These are phyloP conservation scores for Crioceris asparagi DNA, from an alignment of 2,888 invertebrate genomes.

Conservation along the genomic window DNA sequence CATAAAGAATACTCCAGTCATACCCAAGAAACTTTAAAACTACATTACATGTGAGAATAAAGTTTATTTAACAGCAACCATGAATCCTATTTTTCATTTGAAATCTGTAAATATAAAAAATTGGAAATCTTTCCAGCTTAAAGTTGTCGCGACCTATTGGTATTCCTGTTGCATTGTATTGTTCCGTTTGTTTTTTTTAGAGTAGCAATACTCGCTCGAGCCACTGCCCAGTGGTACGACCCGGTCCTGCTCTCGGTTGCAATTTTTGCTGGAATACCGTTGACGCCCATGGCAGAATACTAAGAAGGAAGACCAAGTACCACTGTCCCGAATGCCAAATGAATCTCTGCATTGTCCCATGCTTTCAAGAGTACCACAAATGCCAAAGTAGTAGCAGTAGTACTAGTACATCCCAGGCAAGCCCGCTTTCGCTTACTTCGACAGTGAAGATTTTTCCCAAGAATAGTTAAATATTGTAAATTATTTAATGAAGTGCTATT, in stretches of 20 bases:
- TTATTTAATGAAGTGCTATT: no score
- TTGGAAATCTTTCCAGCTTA: no score
- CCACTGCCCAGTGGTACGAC: constrained; percentile 73
- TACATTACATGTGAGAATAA: no score
- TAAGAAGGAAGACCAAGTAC: constrained; percentile 79
- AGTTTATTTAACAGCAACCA: no score
- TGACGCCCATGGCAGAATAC: constrained; percentile 68
- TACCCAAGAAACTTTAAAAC: no score
- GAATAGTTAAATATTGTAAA: background rate
- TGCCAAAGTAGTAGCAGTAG: constrained; percentile 33
- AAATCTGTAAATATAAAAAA: no score
- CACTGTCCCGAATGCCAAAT: constrained; percentile 85
- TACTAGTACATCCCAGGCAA: background rate
- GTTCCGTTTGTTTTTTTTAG: no score
- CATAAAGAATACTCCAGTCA: no score
- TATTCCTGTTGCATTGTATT: no score
- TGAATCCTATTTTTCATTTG: no score
- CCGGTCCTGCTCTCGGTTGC: constrained; percentile 77
- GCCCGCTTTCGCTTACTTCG: background rate
- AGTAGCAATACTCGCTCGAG: constrained; percentile 47
- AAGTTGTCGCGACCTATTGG: no score
- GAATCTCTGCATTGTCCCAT: constrained; percentile 81
- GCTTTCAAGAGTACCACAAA: constrained; percentile 78
- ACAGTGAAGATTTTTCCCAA: background rate
- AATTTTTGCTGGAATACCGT: constrained; percentile 89